phyloP scores from a whole-genome alignment of 2,113 vertebrate genomes.

The Pelecanus crispus region DNA sequence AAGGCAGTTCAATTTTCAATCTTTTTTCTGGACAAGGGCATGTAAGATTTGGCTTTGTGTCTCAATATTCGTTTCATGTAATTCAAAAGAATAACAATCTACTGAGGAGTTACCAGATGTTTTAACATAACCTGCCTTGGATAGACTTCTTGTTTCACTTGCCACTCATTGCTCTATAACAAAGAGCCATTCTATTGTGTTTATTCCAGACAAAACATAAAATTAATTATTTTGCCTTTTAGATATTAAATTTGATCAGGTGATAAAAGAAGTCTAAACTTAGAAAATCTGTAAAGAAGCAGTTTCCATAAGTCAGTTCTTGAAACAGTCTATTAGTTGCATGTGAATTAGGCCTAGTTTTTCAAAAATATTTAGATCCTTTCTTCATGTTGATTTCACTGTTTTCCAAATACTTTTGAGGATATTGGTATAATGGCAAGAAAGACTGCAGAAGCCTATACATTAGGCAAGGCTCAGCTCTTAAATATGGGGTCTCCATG shows the following conservation, averaged over 20 bases:
- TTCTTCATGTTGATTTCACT: not conserved
- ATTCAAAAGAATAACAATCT: not conserved
- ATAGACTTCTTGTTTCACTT: not conserved
- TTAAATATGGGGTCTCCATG: not conserved
- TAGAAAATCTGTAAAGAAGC: not conserved
- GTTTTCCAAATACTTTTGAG: not conserved
- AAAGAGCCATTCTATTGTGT: not conserved
- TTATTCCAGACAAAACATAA: not conserved
- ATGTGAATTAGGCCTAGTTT: not conserved
- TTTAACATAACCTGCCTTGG: not conserved
- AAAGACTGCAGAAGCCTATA: not conserved
- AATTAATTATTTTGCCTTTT: not conserved
- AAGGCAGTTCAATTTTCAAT: not conserved
- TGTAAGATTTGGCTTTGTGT: not conserved
- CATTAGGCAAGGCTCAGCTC: not conserved
- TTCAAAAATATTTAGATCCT: not conserved
- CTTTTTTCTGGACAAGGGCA: not conserved
- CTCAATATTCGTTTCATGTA: not conserved
- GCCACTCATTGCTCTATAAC: not conserved
- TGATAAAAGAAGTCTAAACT: not conserved
- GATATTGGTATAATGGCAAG: not conserved
- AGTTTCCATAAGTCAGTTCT: not conserved
- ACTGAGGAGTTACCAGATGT: not conserved
- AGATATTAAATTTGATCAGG: not conserved
- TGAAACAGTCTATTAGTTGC: not conserved